Evolutionary conservation across 2,888 invertebrate genomes (phyloP).

Genomic region (Ceratothoa steindachneri): DNA sequence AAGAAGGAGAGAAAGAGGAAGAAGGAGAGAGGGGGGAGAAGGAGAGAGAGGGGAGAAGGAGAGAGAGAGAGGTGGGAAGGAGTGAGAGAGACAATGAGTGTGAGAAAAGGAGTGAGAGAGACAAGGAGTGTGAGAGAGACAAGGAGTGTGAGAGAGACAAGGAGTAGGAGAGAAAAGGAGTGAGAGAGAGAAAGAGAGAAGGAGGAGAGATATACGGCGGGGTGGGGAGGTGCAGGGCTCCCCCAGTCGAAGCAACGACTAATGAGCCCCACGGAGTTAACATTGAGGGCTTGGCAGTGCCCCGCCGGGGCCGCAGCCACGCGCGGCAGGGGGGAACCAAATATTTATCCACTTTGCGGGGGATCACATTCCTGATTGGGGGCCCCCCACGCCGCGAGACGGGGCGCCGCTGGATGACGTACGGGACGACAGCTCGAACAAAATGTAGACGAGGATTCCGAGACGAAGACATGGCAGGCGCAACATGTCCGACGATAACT

Average conservation of each 20-base stretch:
- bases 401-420: slow-evolving; percentile 1
- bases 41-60: not conserved
- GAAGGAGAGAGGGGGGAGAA: not conserved
- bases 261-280: slow-evolving; percentile 4
- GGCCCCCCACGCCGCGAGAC: slow-evolving; percentile 15
- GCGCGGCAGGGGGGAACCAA: slow-evolving; percentile 25
- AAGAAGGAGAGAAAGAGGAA: not conserved
- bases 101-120: not conserved
- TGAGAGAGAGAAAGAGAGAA: not conserved
- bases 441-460: not conserved
- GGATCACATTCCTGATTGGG: slow-evolving; percentile 19
- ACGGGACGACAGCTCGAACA: not conserved
- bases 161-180: not conserved
- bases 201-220: not conserved
- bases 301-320: not conserved
- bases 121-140: not conserved
- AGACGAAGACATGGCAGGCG: not conserved
- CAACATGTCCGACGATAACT: not conserved
- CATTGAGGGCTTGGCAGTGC: not conserved
- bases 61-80: not conserved
- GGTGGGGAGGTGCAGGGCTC: no score
- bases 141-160: not conserved
- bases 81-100: not conserved
- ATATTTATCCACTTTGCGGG: slow-evolving; percentile 31
- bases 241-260: no score